Base-by-base conservation (phyloP, 2,797 vertebrate species). In the Lutjanus campechanus region DNA sequence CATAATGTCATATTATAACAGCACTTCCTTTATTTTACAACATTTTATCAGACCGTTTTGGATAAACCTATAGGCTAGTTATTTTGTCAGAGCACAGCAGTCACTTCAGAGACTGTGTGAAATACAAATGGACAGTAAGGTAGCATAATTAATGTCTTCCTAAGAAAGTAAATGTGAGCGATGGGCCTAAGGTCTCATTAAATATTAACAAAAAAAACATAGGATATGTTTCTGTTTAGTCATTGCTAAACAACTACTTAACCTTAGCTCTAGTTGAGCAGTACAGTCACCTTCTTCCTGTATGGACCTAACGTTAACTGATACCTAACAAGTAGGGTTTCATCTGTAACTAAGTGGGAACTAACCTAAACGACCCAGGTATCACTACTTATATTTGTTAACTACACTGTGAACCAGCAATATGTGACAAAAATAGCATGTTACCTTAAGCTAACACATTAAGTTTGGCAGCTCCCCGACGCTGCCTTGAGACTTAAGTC, bases 1-100 rank as follows among this genome's bases (percentile, higher is more conserved):
- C 19, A 70, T 70, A 16, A 73, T 60, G 66, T 67, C 56, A 72
- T 73, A 61, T 41, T 69, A 51, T 15, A 53, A 43, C 22, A 50
- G 13, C 40, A 8, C 53, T 65, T 43, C 0, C 3, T 11, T 69
- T 36, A 51, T 16, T 54, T 60, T 11, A 47, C 10, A 54, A 29
- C 54, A 51, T 12, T 64, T 29, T 20, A 63, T 64, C 6, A 19
- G 41, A 77, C 20, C 7, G 8, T 43, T 36, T 22, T 16, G 11
- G 2, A 49, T 41, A 19, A 11, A 15, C n/a, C 0, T 13, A 12
- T 46, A 46, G 44, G 12, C 44, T 4, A 50, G 15, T 19, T 22
- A 5, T 44, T 51, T 65, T 56, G 16, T 40, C 15, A 56, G 2
- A 22, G 8, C 20, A 49, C 5, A 16, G 8, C 10, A 40, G 12